These are phyloP conservation scores for Boleophthalmus pectinirostris DNA, from an alignment of 2,113 vertebrate genomes.

Conservation along the genomic window DNA sequence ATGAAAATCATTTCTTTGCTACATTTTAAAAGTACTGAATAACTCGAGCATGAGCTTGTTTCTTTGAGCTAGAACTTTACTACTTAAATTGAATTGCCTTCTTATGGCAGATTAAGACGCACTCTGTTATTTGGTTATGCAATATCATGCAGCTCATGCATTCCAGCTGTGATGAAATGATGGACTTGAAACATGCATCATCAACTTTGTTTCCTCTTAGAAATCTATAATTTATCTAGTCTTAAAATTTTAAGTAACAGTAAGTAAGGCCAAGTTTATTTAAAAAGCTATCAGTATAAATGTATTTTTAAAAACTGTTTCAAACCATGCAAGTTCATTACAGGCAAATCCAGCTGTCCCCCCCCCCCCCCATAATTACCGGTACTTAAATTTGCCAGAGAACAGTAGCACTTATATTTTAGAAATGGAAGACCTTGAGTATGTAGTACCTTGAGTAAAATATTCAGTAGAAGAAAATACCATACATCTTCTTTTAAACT, in stretches of 20 bases:
- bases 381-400: conserved; percentile 20
- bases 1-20: background rate
- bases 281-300: conserved; percentile 3
- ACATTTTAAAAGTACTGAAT: background rate
- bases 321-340: conserved; percentile 50
- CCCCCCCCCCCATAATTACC: background rate
- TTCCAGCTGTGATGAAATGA: conserved; percentile 27
- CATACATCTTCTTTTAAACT: background rate
- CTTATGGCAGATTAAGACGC: no score
- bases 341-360: background rate
- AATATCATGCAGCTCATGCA: conserved; percentile 31
- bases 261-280: conserved; percentile 5
- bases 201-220: background rate
- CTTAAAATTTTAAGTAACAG: background rate
- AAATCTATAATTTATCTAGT: background rate
- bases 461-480: background rate
- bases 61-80: background rate
- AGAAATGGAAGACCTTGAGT: conserved; percentile 57
- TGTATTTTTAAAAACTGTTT: conserved; percentile 35
- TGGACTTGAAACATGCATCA: conserved; percentile 23
- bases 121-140: conserved; percentile 10
- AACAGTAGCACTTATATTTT: conserved; percentile 33
- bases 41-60: background rate
- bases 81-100: background rate
- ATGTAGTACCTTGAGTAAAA: conserved; percentile 2